Base-by-base conservation (phyloP, 2,797 vertebrate genomes). In the Sphaeramia orbicularis region DNA sequence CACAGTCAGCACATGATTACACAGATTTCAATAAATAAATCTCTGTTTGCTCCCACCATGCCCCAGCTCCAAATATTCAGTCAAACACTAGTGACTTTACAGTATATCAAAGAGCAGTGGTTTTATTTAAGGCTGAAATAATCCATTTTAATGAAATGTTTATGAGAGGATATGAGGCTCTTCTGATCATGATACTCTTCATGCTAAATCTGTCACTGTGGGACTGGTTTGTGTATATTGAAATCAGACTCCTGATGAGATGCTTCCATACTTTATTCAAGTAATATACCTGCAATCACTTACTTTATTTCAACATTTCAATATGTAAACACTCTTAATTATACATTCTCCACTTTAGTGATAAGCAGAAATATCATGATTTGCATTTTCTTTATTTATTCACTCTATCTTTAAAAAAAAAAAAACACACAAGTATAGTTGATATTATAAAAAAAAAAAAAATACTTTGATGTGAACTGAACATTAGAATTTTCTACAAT, bases 91-190 rank as follows among this genome's bases (percentile, higher is more conserved):
- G 21, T 16, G 40, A 64, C 18, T 37, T 76, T 74, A 75, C 50
- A 58, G 15, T 56, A 2, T 4, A 59, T 80, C 66, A 78, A 59
- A 76, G 58, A 56, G 65, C 65, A 67, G 32, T 56, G 54, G 74
- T 79, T 78, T 72, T 71, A 41, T 65, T 67, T 32, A 19, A 66
- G 40, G 62, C 42, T 57, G 54, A 78, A 63, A 80, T 67, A 63
- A 71, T 45, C 11, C 1, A 30, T 45, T 70, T 84, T 73, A 80
- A 79, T 80, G 66, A 83, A 78, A 79, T 67, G 38, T 78, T 85
- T 76, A 57, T 65, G 41, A 43, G 58, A 77, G 67, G 70, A 74
- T 57, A 40, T 38, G 43, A 69, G 67, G 56, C 61, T 57, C 53
- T 9, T 80, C 45, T 65, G 73, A 71, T 84, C 49, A 81, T 74